phyloP scores from a whole-genome alignment of 2,888 invertebrate species.

The Drosophila recens region DNA sequence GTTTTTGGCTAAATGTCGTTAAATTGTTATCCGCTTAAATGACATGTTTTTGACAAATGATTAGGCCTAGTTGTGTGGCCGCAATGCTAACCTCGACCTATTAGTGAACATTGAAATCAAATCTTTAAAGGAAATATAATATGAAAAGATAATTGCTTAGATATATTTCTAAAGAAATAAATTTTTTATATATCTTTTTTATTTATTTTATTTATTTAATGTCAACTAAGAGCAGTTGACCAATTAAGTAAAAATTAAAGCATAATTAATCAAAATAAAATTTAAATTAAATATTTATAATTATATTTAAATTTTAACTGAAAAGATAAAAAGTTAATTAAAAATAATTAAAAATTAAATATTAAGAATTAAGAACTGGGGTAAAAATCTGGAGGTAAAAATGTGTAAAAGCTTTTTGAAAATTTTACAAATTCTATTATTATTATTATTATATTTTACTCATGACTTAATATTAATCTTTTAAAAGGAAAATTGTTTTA shows the following conservation, averaged over 20 bases:
- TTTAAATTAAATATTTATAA: not conserved
- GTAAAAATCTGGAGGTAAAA: too few species aligned
- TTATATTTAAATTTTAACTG: not conserved
- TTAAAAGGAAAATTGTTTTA: not conserved
- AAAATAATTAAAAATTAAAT: too few species aligned
- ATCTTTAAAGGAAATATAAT: not conserved
- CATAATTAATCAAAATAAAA: too few species aligned
- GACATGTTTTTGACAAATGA: slow-evolving; percentile 80
- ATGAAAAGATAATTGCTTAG: not conserved
- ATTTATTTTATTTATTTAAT: too few species aligned
- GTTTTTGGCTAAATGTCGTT: slow-evolving; percentile 72
- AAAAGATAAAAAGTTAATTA: too few species aligned
- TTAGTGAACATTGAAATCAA: not conserved
- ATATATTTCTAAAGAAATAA: too few species aligned
- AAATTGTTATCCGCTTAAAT: slow-evolving; percentile 78
- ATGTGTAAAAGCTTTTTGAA: too few species aligned
- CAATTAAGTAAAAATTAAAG: too few species aligned
- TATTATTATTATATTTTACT: not conserved
- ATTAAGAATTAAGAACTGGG: too few species aligned
- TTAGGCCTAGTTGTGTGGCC: slow-evolving; percentile 47
- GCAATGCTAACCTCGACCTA: slow-evolving; percentile 49
- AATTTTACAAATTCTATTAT: too few species aligned
- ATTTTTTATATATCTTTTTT: too few species aligned
- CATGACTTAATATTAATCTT: not conserved
- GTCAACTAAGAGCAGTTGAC: too few species aligned